Conservation (phyloP, 92 coral and sea anemone genomes). For the Porites divaricata region DNA sequence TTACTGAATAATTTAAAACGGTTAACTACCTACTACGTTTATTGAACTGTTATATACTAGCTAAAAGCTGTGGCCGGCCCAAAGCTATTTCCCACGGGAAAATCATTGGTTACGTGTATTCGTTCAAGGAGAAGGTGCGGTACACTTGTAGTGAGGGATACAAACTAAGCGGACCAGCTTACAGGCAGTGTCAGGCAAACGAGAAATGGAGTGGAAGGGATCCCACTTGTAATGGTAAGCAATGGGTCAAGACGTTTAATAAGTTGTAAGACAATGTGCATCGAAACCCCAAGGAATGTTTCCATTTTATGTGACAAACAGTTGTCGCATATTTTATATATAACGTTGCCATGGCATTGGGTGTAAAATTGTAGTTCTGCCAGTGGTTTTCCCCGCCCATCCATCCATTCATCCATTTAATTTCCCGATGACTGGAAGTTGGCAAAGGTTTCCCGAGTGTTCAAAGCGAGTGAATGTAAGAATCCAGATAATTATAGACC, state of each 20-base stretch:
- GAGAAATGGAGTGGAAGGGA: constrained; percentile 79
- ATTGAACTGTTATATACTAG: background rate
- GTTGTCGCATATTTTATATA: no score
- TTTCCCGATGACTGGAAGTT: constrained; percentile 31
- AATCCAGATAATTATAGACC: constrained; percentile 24
- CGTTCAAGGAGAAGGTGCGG: constrained; percentile 30
- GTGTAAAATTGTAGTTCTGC: no score
- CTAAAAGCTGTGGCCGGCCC: constrained; percentile 51
- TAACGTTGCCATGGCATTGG: no score
- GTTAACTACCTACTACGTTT: no score
- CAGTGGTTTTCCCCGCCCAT: no score
- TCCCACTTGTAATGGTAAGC: constrained; percentile 76
- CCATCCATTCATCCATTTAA: no score
- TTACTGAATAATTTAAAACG: no score
- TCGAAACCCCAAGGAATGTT: no score
- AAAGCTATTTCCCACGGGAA: constrained; percentile 4
- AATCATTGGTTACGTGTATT: constrained; percentile 21
- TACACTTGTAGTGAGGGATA: constrained; percentile 36
- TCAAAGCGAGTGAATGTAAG: constrained; percentile 18
- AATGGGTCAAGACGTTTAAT: background rate
- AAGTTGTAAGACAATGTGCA: no score
- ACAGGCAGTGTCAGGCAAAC: constrained; percentile 75
- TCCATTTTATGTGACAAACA: no score
- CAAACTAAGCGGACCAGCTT: constrained; percentile 61
- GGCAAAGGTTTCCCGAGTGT: constrained; percentile 33